Evolutionary conservation across 2,888 invertebrate species (phyloP).

Genomic region (Tanytarsus gracilentus): DNA sequence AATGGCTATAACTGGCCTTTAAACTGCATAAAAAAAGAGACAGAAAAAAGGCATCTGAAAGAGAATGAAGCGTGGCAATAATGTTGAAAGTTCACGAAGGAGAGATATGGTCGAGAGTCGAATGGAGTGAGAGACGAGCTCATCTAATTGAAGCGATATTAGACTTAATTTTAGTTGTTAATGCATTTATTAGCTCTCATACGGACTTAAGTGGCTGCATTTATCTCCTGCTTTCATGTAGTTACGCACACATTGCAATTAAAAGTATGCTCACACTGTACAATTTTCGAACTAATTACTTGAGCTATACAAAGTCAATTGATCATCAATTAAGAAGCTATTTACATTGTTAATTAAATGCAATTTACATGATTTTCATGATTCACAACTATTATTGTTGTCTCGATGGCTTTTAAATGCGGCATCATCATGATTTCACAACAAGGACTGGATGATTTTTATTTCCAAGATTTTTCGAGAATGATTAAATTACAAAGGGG

Average conservation of each 20-base stretch:
- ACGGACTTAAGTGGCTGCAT: too few relatives aligned
- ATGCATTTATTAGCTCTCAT: slow-evolving; percentile 13
- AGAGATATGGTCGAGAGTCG: too few relatives aligned
- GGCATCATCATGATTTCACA: too few relatives aligned
- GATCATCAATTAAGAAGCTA: slow-evolving; percentile 24
- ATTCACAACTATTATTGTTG: too few relatives aligned
- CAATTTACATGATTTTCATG: not conserved
- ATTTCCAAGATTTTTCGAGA: too few relatives aligned
- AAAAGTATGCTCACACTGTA: not conserved
- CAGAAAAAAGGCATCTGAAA: too few relatives aligned
- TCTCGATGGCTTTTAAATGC: too few relatives aligned
- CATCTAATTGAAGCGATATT: slow-evolving; percentile 10
- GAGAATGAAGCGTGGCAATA: slow-evolving; percentile 8
- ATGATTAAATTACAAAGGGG: too few relatives aligned
- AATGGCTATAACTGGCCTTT: slow-evolving; percentile 15
- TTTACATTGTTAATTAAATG: slow-evolving; percentile 3
- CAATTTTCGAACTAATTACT: slow-evolving; percentile 6
- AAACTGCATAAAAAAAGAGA: too few relatives aligned
- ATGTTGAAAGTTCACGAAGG: slow-evolving; percentile 13
- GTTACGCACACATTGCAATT: too few relatives aligned
- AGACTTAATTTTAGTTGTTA: slow-evolving; percentile 15
- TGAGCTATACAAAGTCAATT: not conserved
- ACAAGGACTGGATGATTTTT: too few relatives aligned
- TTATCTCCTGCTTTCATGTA: too few relatives aligned
- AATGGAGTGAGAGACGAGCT: not conserved